Conservation (phyloP, 2,113 vertebrate species). For the Actenoides lindsayi region DNA sequence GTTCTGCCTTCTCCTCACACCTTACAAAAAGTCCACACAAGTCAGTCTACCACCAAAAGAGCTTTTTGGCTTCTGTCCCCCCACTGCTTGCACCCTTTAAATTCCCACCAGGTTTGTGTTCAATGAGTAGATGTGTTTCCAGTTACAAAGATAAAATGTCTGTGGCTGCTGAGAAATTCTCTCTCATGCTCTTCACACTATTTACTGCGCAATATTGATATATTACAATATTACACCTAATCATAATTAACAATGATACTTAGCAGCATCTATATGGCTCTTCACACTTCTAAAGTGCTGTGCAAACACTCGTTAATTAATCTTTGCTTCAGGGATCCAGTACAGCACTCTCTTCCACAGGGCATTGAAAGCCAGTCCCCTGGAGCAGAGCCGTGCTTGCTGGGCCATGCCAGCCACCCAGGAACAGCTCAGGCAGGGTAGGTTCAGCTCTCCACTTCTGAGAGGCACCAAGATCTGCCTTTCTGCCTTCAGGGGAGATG, state of each 20-base stretch:
- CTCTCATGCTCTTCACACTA: background rate
- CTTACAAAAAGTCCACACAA: background rate
- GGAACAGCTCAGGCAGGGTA: background rate
- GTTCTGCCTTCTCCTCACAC: background rate
- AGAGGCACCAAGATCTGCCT: background rate
- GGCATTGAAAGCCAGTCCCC: background rate
- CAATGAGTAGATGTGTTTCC: background rate
- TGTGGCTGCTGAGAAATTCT: background rate
- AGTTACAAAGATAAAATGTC: background rate
- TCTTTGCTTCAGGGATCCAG: constrained; percentile 33
- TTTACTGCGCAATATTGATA: constrained; percentile 57
- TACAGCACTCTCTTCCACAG: background rate
- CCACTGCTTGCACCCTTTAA: background rate
- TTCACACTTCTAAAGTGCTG: constrained; percentile 68
- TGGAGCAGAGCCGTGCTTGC: rapidly evolving
- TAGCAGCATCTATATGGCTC: constrained; percentile 64
- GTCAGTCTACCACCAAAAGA: background rate
- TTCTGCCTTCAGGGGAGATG: background rate
- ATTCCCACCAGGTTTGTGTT: background rate
- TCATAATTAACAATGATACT: constrained; percentile 69
- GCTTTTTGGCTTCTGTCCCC: background rate
- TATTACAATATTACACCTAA: constrained; percentile 62
- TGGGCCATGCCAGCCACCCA: rapidly evolving
- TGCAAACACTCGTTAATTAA: constrained; percentile 67
- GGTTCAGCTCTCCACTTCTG: background rate